Conservation (phyloP, 1,140 invertebrate species). For the Dinothrombium tinctorium region DNA sequence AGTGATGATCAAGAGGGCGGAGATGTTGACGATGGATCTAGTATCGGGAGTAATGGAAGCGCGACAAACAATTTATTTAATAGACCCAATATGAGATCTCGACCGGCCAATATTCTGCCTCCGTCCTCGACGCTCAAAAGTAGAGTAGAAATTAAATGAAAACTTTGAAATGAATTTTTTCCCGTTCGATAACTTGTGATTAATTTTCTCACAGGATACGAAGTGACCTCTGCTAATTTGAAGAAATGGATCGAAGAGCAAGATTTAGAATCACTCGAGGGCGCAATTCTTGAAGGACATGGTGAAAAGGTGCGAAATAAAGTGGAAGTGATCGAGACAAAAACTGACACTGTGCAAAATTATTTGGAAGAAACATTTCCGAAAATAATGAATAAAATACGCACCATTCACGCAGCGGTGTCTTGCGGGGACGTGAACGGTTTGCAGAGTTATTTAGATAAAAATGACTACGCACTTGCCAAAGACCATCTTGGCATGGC, state of each 20-base stretch:
- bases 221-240: constrained; percentile 36
- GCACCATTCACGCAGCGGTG: constrained; percentile 15
- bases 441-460: constrained; percentile 13
- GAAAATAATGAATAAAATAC: constrained; percentile 38
- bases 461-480: constrained; percentile 34
- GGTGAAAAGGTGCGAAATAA: constrained; percentile 27
- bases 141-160: not conserved
- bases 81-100: not conserved
- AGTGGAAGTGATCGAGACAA: not conserved
- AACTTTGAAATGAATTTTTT: not conserved
- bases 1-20: not conserved
- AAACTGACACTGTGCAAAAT: constrained; percentile 24
- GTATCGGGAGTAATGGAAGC: not conserved
- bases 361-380: constrained; percentile 46
- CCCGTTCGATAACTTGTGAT: no score
- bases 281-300: constrained; percentile 63
- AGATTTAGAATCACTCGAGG: constrained; percentile 51
- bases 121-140: not conserved
- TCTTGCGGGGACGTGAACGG: constrained; percentile 14
- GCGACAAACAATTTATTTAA: not conserved
- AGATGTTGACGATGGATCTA: not conserved
- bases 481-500: constrained; percentile 45
- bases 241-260: constrained; percentile 74
- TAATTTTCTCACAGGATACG: constrained; percentile 15
- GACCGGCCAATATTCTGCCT: not conserved